phyloP scores from a whole-genome alignment of 2,797 vertebrate genomes.

The Naso thynnoides region DNA sequence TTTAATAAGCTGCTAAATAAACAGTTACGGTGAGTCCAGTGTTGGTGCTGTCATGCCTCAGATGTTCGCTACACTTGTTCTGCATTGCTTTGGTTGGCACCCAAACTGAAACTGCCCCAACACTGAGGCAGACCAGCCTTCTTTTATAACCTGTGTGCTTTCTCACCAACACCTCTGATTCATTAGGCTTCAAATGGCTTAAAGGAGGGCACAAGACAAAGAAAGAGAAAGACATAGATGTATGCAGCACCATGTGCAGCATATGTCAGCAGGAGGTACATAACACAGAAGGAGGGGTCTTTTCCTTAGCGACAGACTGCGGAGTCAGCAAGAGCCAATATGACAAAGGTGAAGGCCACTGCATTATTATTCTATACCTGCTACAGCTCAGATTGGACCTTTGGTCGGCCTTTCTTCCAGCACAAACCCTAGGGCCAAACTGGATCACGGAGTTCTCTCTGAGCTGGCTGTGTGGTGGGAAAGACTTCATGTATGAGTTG shows the following conservation, averaged over 20 bases:
- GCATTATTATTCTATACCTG: conserved; percentile 27
- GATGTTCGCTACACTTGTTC: conserved; percentile 49
- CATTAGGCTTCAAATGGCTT: conserved; percentile 38
- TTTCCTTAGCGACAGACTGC: conserved; percentile 36
- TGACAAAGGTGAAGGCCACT: conserved; percentile 35
- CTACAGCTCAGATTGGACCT: conserved; percentile 11
- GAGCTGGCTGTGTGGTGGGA: conserved; percentile 17
- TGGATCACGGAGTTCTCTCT: conserved; percentile 11
- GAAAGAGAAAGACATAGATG: conserved; percentile 2
- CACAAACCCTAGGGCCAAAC: conserved; percentile 16
- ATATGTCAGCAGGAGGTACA: conserved; percentile 15
- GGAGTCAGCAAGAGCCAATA: conserved; percentile 42
- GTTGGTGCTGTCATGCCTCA: conserved; percentile 42
- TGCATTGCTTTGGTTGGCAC: conserved; percentile 62
- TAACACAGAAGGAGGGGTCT: conserved; percentile 16
- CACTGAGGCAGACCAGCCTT: conserved; percentile 25
- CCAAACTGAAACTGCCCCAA: conserved; percentile 18
- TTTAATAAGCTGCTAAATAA: conserved; percentile 76
- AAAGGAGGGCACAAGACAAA: conserved; percentile 3
- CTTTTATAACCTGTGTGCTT: conserved; percentile 52
- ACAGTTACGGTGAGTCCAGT: conserved; percentile 54
- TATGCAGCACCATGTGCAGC: conserved; percentile 12
- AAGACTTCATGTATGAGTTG: conserved; percentile 22
- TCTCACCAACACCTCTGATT: conserved; percentile 56
- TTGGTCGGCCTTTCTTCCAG: conserved; percentile 7